These are phyloP conservation scores for Microtus ochrogaster DNA, from an alignment of 2,113 vertebrate species.

Conservation along the genomic window DNA sequence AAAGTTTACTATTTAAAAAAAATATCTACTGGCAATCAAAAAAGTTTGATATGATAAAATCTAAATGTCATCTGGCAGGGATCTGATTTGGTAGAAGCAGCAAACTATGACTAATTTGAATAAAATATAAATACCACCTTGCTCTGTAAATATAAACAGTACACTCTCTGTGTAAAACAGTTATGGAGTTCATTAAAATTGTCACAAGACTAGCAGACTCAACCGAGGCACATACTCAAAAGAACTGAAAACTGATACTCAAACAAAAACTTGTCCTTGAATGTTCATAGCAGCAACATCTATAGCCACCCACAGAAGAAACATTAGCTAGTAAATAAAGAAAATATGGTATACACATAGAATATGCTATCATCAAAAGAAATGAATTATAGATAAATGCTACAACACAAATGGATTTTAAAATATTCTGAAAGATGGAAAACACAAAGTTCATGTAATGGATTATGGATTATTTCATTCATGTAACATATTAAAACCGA, in stretches of 20 bases:
- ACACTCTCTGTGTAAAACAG: neutral
- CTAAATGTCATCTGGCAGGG: constrained; percentile 42
- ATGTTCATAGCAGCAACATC: neutral
- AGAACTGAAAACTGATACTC: neutral
- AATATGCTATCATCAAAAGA: neutral
- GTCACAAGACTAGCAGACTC: neutral
- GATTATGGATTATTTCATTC: neutral
- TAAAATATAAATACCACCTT: constrained; percentile 26
- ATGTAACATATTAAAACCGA: constrained; percentile 33
- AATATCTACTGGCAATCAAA: constrained; percentile 28
- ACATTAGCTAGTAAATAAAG: constrained; percentile 33
- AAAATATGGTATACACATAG: neutral
- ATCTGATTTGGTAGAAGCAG: constrained; percentile 14
- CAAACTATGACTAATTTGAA: constrained; percentile 34
- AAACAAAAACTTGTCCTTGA: constrained; percentile 44
- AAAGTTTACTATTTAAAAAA: constrained; percentile 18
- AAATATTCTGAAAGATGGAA: constrained; percentile 26
- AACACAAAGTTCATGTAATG: neutral
- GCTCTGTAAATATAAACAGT: neutral
- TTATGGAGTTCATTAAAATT: constrained; percentile 1
- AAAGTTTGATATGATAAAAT: neutral
- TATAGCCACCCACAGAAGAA: neutral
- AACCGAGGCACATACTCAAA: neutral
- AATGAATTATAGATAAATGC: constrained; percentile 8
- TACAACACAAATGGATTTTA: neutral